Base-by-base conservation (phyloP, 2,888 invertebrate species). In the Formica aserva region DNA sequence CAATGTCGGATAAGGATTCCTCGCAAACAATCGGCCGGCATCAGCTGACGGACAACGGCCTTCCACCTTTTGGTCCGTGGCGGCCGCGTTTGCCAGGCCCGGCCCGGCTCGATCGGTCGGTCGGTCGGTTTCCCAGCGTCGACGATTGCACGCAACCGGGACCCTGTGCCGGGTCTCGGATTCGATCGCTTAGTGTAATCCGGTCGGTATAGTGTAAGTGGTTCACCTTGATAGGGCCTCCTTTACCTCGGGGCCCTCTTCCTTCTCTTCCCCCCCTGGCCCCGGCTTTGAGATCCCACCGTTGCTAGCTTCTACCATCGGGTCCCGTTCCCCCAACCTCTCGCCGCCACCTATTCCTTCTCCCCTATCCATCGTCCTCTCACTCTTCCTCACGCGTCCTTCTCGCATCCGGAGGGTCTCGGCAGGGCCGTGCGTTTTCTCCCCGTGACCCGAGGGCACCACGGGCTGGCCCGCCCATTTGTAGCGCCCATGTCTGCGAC, bases 171-270 rank as follows among this genome's bases (percentile, higher is more conserved):
- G 55, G 75, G 86, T 84, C 86, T 90, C 91, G 88, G 85, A 88
- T 91, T 91, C 92, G 93, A 93, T 93, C 93, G 93, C 93, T 93
- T 93, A 93, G 93, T 94, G 93, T 93, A 93, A 93, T 93, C 93
- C 93, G 93, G 93, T 94, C 93, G 92, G 93, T 93, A 92, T 93
- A 92, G 92, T 93, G 91, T 93, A 93, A 93, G 93, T 93, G 93
- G 93, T 93, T 93, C 93, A 93, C 93, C 93, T 93, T 93, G 93
- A 93, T 93, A 93, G 91, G 89, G 85, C 90, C 92, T 90, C 89
- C 90, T 89, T 90, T 90, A 82, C 91, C 90, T 84, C 85, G 88
- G 78, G 86, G 89, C 85, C 88, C 89, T 91, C 85, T 84, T 82
- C 85, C 86, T 63, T 55, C 76, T 32, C 65, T 81, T 52, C 66